A percentile compares a stretch with the other conserved stretches of the same genome.
Evolutionary conservation across 2,888 invertebrate genomes (phyloP).

Genomic region (Boloria euphrosyne): DNA sequence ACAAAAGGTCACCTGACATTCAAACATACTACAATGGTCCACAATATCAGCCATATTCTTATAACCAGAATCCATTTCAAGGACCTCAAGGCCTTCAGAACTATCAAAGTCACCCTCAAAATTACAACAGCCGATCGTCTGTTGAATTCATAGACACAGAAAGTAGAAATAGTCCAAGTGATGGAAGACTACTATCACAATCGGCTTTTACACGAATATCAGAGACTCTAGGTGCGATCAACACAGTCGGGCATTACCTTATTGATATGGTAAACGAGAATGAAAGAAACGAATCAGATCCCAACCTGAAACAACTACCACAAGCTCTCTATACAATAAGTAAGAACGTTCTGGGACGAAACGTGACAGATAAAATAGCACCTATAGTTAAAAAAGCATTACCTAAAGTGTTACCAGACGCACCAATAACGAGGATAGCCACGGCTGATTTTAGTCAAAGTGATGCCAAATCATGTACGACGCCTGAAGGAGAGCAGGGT

Average conservation of each 20-base stretch:
- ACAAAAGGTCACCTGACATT: constrained; percentile 71
- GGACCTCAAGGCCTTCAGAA: constrained; percentile 39
- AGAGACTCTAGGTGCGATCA: constrained; percentile 89
- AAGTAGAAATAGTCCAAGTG: constrained; percentile 55
- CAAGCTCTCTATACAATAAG: constrained; percentile 90
- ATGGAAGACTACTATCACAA: constrained; percentile 82
- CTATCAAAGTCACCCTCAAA: constrained; percentile 47
- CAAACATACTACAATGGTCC: constrained; percentile 44
- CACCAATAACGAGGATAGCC: constrained; percentile 71
- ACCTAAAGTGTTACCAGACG: constrained; percentile 69
- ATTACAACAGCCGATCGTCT: constrained; percentile 56
- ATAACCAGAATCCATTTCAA: constrained; percentile 51
- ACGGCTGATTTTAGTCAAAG: constrained; percentile 72
- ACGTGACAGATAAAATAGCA: constrained; percentile 91
- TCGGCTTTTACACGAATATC: constrained; percentile 84
- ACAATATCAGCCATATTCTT: constrained; percentile 43
- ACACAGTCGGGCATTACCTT: constrained; percentile 92
- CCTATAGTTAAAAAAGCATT: constrained; percentile 84
- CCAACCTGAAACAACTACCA: constrained; percentile 80
- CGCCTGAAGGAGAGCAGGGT: constrained; percentile 90
- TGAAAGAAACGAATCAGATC: constrained; percentile 70
- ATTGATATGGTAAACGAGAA: constrained; percentile 88
- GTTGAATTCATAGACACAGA: constrained; percentile 55
- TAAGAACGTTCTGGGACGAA: constrained; percentile 88
- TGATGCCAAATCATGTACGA: constrained; percentile 87